Percentiles rank a stretch among this genome's conserved stretches.
phyloP scores from a whole-genome alignment of 2,797 vertebrate genomes.

The Saguinus oedipus region DNA sequence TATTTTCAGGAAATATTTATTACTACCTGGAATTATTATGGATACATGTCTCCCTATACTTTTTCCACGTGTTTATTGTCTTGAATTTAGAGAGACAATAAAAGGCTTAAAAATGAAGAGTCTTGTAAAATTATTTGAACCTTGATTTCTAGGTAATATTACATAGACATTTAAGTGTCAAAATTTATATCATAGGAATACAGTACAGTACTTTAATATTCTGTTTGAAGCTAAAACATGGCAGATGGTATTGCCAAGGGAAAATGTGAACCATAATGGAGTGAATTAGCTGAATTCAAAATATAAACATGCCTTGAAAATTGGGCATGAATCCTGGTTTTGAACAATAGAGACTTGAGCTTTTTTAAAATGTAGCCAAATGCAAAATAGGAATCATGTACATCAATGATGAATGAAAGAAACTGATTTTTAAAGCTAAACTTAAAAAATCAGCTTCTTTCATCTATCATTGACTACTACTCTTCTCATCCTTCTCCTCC shows the following conservation, averaged over 20 bases:
- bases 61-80: background rate
- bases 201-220: constrained; percentile 42
- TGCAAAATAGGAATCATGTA: constrained; percentile 6
- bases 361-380: constrained; percentile 50
- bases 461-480: background rate
- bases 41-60: background rate
- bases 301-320: constrained; percentile 40
- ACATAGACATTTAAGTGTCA: constrained; percentile 31
- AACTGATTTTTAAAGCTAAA: background rate
- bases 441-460: constrained; percentile 38
- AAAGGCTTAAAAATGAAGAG: background rate
- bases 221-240: constrained; percentile 47
- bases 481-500: background rate
- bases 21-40: background rate
- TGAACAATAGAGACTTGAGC: background rate
- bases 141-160: constrained; percentile 27
- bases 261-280: constrained; percentile 34
- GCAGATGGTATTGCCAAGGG: background rate
- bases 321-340: background rate
- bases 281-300: constrained; percentile 54
- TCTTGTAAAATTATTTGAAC: constrained; percentile 27
- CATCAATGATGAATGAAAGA: background rate
- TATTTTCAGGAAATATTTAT: constrained; percentile 19
- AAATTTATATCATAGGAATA: constrained; percentile 33
- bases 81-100: background rate